phyloP scores from a whole-genome alignment of 2,888 invertebrate species.

The Monochamus alternatus region DNA sequence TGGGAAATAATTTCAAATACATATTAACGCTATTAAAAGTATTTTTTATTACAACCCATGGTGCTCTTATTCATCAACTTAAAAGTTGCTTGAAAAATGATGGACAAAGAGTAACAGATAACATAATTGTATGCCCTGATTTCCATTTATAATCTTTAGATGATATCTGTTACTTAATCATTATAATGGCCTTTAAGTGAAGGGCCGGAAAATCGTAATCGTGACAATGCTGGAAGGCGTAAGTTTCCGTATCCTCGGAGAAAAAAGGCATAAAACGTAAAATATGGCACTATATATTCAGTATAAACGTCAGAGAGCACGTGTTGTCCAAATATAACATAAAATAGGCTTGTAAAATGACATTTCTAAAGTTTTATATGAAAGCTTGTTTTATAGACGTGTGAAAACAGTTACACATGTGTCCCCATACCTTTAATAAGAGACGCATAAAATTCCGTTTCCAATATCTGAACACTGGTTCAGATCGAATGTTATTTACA shows the following conservation, averaged over 20 bases:
- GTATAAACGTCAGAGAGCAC: slow-evolving; percentile 68
- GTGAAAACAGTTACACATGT: slow-evolving; percentile 41
- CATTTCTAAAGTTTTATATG: slow-evolving; percentile 66
- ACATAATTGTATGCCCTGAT: no score
- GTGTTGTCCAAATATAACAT: slow-evolving; percentile 70
- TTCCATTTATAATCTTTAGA: no score
- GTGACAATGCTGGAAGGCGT: slow-evolving; percentile 50
- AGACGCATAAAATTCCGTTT: slow-evolving; percentile 5
- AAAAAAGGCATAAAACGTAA: slow-evolving; percentile 65
- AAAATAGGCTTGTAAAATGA: slow-evolving; percentile 66
- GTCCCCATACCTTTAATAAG: slow-evolving; percentile 23
- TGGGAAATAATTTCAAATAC: no score
- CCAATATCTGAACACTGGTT: slow-evolving; percentile 2
- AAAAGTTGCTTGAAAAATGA: no score
- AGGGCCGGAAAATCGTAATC: slow-evolving; percentile 43
- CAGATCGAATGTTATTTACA: neutral
- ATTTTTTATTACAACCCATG: no score
- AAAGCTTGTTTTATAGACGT: slow-evolving; percentile 58
- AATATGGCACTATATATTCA: slow-evolving; percentile 67
- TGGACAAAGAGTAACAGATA: no score
- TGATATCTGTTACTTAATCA: slow-evolving; percentile 48
- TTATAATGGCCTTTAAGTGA: slow-evolving; percentile 49
- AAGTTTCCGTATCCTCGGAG: slow-evolving; percentile 55
- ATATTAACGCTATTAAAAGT: no score
- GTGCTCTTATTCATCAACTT: no score